phyloP scores from a whole-genome alignment of 1,140 invertebrate genomes.

The Olivierus martensii region DNA sequence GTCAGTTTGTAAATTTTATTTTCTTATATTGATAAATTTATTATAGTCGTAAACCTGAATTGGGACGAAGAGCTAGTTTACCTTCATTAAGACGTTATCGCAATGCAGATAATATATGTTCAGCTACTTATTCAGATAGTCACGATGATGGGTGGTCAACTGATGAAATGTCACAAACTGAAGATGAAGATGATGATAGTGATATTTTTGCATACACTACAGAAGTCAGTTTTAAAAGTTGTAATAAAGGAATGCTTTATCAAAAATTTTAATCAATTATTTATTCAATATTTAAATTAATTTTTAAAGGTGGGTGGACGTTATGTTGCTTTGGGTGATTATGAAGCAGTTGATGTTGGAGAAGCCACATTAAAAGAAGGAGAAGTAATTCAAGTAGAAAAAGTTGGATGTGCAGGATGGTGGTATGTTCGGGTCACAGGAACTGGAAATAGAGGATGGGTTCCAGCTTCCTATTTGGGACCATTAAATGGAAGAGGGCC shows the following conservation, averaged over 20 bases:
- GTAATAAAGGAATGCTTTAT: no score
- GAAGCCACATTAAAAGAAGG: slow-evolving; percentile 80
- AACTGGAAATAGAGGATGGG: slow-evolving; percentile 60
- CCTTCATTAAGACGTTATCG: slow-evolving; percentile 36
- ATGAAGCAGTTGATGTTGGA: slow-evolving; percentile 69
- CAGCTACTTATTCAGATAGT: slow-evolving; percentile 24
- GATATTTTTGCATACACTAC: slow-evolving; percentile 26
- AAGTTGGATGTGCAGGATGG: slow-evolving; percentile 88
- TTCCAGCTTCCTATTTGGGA: slow-evolving; percentile 81
- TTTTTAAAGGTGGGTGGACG: slow-evolving; percentile 21
- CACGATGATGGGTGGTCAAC: slow-evolving; percentile 33
- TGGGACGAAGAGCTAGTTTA: slow-evolving; percentile 58
- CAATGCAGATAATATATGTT: slow-evolving; percentile 16
- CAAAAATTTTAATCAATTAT: no score
- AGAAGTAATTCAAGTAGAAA: slow-evolving; percentile 55
- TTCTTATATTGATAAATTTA: no score
- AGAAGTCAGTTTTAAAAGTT: slow-evolving; percentile 19
- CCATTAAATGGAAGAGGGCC: slow-evolving; percentile 19
- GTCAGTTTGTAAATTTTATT: no score
- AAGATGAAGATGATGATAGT: slow-evolving; percentile 30
- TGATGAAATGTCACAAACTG: slow-evolving; percentile 27
- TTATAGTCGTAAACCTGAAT: slow-evolving; percentile 32
- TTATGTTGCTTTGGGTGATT: slow-evolving; percentile 77
- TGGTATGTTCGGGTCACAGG: slow-evolving; percentile 79
- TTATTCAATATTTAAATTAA: no score